Evolutionary conservation across 2,888 invertebrate species (phyloP).

Genomic region (Drosophila tripunctata): DNA sequence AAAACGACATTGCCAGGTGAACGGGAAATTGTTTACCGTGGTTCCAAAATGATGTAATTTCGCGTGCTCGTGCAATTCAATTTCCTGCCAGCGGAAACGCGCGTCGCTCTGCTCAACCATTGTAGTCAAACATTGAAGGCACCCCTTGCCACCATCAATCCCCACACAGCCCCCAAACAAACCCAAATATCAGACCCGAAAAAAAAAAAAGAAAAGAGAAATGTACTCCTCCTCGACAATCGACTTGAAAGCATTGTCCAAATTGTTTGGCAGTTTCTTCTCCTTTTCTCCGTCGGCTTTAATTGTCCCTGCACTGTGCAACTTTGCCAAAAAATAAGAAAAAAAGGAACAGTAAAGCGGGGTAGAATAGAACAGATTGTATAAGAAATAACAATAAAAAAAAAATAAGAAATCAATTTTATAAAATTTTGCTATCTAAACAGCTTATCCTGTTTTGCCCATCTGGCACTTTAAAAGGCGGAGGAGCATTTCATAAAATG

Average conservation of each 20-base stretch:
- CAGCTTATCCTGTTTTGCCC: constrained; percentile 55
- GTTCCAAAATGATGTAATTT: constrained; percentile 82
- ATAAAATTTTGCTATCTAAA: constrained; percentile 55
- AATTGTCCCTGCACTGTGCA: constrained; percentile 45
- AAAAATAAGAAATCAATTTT: constrained; percentile 66
- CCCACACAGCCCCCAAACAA: not conserved
- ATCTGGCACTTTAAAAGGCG: constrained; percentile 10
- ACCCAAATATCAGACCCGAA: not conserved
- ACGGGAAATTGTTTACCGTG: constrained; percentile 79
- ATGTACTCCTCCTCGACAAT: not conserved
- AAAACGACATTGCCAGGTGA: constrained; percentile 60
- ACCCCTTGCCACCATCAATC: not conserved
- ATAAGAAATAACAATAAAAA: constrained; percentile 53
- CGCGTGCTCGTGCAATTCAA: constrained; percentile 83
- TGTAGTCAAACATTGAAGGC: constrained; percentile 40
- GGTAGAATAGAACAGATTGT: constrained; percentile 32
- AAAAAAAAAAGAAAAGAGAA: too few relatives aligned
- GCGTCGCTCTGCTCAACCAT: constrained; percentile 68
- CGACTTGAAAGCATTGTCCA: constrained; percentile 49
- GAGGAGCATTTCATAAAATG: not conserved
- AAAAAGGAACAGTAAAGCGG: not conserved
- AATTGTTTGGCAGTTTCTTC: constrained; percentile 60
- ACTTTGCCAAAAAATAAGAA: constrained; percentile 14
- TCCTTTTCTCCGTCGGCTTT: constrained; percentile 32
- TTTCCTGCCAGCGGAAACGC: constrained; percentile 82